These are phyloP conservation scores for Unio delphinus DNA, from an alignment of 2,888 invertebrate genomes.

Conservation along the genomic window DNA sequence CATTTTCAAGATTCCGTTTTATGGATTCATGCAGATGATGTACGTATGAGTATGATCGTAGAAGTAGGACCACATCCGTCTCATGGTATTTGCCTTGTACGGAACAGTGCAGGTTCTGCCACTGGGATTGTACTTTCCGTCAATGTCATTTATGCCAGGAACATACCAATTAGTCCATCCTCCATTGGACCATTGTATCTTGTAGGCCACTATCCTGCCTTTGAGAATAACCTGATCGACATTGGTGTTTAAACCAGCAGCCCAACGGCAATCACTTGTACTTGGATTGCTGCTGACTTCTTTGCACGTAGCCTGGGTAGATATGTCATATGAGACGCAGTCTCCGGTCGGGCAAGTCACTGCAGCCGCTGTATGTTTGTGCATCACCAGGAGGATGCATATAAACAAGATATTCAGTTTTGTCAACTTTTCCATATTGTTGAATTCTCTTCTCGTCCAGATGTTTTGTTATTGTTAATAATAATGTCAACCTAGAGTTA, in stretches of 20 bases:
- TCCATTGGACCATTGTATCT: slow-evolving; percentile 21
- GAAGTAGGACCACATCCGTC: slow-evolving; percentile 18
- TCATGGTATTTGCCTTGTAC: slow-evolving; percentile 7
- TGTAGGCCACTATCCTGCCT: slow-evolving; percentile 20
- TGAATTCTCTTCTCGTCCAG: too few relatives aligned
- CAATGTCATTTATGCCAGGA: slow-evolving; percentile 22
- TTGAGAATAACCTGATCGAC: neutral
- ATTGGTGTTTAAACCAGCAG: slow-evolving; percentile 12
- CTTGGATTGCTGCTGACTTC: too few relatives aligned
- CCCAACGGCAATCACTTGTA: slow-evolving; percentile 14
- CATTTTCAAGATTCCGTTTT: too few relatives aligned
- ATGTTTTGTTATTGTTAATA: too few relatives aligned
- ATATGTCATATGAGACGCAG: too few relatives aligned
- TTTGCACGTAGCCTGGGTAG: too few relatives aligned
- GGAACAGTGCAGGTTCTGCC: neutral
- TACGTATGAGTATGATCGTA: slow-evolving; percentile 24
- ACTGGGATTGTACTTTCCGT: slow-evolving; percentile 11
- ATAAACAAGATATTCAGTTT: too few relatives aligned
- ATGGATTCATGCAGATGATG: slow-evolving; percentile 13
- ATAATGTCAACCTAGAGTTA: too few relatives aligned
- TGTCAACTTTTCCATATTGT: too few relatives aligned
- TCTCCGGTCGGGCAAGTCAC: too few relatives aligned
- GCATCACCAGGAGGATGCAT: too few relatives aligned
- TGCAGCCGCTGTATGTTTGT: too few relatives aligned
- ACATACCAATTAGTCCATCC: slow-evolving; percentile 19